phyloP scores from a whole-genome alignment of 2,797 vertebrate genomes.

The Pangasius macronema region DNA sequence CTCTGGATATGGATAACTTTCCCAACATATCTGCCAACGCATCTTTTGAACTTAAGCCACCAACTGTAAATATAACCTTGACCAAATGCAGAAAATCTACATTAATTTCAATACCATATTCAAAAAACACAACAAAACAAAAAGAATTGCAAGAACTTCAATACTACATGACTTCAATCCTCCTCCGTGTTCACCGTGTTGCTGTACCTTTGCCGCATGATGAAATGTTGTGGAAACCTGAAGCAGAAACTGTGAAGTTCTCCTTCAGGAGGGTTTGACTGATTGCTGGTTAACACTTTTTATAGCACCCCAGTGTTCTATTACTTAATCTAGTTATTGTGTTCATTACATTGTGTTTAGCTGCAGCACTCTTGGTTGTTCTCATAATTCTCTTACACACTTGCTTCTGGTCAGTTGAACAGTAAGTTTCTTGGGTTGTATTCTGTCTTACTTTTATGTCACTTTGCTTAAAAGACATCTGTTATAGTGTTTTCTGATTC shows the following conservation, averaged over 20 bases:
- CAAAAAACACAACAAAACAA: conserved; percentile 1
- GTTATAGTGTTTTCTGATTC: neutral
- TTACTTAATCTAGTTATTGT: neutral
- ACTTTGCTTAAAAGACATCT: neutral
- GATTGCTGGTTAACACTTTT: conserved; percentile 41
- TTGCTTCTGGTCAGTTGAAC: neutral
- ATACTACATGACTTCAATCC: neutral
- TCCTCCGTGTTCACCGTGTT: conserved; percentile 10
- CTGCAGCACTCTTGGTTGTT: neutral
- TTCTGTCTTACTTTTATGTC: neutral
- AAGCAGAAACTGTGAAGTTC: conserved; percentile 24
- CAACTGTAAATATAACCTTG: neutral
- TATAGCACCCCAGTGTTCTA: conserved; percentile 15
- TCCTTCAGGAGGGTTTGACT: conserved; percentile 24
- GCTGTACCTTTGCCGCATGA: conserved; percentile 17
- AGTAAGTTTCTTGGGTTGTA: neutral
- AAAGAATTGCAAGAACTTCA: neutral
- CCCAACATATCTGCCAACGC: neutral
- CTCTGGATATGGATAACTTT: neutral
- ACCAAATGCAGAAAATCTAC: neutral
- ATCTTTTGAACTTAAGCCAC: neutral
- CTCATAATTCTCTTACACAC: neutral
- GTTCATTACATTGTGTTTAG: neutral
- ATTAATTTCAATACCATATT: neutral
- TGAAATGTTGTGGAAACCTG: conserved; percentile 34